Evolutionary conservation across 2,797 vertebrate species (phyloP), one percentile per base, ranked within the genome.

Genomic region (Micropoecilia bifurca): DNA sequence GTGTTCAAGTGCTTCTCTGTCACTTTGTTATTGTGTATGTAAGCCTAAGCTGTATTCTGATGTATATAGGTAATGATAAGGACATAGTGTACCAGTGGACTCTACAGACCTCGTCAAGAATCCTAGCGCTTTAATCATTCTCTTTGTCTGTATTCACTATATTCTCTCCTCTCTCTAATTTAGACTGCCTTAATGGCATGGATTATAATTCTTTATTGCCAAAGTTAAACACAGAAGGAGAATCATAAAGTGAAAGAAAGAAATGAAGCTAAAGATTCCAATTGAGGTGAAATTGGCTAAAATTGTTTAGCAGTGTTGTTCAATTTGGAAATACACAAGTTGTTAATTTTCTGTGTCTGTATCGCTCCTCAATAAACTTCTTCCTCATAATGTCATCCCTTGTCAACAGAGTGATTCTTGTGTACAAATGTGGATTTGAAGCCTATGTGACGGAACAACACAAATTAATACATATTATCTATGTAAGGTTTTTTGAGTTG

Each of bases 301-400:
- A 82, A 87, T 83, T 86, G 88, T 94, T 92, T 90, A 88, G 84
- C 78, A 91, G 82, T 85, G 86, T 87, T 83, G 83, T 89, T 90
- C 82, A 92, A 92, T 87, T 87, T 92, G 90, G 80, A 95, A 92
- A 89, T 93, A 91, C 93, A 94, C 91, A 91, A 87, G 90, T 93
- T 93, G 91, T 93, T 94, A 91, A 53, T 93, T 95, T 95, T 94
- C 91, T 93, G 95, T 96, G 92, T 93, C 94, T 95, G 92, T 95
- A 93, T 93, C 80, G 82, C 91, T 93, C 91, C 91, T 94, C 91
- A 96, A 95, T 95, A 95, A 95, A 95, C 86, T 86, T 92, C 89
- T 93, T 93, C 92, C 90, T 88, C 87, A 91, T 92, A 92, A 91
- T 89, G 86, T 90, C 77, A 74, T 20, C 45, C 25, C 50, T 83